Evolutionary conservation across 2,113 vertebrate species (phyloP), one percentile per base, ranked within the genome.

Genomic region (Gobiocypris rarus): DNA sequence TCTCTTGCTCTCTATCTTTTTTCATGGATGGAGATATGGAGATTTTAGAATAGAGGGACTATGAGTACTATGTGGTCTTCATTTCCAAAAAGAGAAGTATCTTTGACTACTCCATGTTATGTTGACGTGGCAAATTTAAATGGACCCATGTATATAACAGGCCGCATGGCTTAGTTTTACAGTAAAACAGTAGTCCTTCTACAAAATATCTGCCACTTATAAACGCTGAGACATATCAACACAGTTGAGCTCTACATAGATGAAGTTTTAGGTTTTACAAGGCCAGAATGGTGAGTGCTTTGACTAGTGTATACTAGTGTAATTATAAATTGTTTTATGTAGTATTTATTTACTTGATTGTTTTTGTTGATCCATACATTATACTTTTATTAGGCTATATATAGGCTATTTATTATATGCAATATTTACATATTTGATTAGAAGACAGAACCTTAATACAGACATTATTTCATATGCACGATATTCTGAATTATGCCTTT

Each of bases 51-150:
- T 74, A 75, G 75, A 48, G 83, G 24, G 86, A 90, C 90, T 86
- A 85, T 91, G 80, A 81, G 75, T 48, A 86, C 48, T 90, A 86
- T 88, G 89, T 90, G 82, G 89, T 90, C 85, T 84, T 71, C 69
- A 86, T 89, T 90, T 92, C 87, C 89, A 91, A 91, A 93, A 95
- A 94, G 93, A 94, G 93, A 94, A 94, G 94, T 94, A 84, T 88
- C 1, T 3, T 67, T 8, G 77, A 67, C 52, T 79, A 70, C 65
- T 31, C 65, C 77, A 45, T 41, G 74, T 75, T 74, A 77, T 56
- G 71, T 75, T 92, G 90, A 92, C 86, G 88, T 89, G 86, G 83
- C 84, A 85, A 86, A 92, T 94, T 94, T 93, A 91, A 93, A 94
- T 92, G 63, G 82, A 77, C 86, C 74, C 0, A 82, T 81, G 86